phyloP scores from a whole-genome alignment of 2,113 vertebrate species.

The Psettodes erumei region DNA sequence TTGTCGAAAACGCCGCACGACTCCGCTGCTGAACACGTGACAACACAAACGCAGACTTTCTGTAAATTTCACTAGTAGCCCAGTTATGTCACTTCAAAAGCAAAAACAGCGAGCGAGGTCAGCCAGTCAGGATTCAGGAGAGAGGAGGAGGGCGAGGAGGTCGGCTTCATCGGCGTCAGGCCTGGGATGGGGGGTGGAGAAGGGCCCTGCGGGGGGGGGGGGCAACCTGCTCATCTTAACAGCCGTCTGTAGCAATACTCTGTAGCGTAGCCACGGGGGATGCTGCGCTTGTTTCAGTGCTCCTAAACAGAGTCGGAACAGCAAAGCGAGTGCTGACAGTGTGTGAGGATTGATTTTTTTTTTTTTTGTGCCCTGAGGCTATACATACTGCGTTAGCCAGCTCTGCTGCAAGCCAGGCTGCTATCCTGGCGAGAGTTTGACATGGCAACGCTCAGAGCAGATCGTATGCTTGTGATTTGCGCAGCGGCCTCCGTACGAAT shows the following conservation, averaged over 20 bases:
- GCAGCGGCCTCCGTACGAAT: conserved; percentile 20
- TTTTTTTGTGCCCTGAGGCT: conserved; percentile 43
- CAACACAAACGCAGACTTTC: not conserved
- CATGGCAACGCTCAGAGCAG: not conserved
- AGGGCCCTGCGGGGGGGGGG: no score
- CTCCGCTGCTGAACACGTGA: not conserved
- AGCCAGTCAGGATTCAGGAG: not conserved
- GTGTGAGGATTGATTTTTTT: no score
- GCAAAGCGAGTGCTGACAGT: not conserved
- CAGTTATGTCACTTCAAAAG: conserved; percentile 16
- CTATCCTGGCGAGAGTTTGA: conserved; percentile 5
- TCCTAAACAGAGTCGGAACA: conserved; percentile 19
- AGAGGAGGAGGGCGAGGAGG: conserved; percentile 3
- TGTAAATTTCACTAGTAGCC: not conserved
- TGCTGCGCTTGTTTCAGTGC: conserved; percentile 20
- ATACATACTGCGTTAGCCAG: conserved; percentile 28
- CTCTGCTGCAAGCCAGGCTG: conserved; percentile 25
- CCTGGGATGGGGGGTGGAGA: no score
- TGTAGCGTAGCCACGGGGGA: conserved; percentile 14
- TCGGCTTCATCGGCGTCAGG: conserved; percentile 27
- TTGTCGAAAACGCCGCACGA: not conserved
- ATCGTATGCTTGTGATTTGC: conserved; percentile 31
- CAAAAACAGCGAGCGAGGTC: not conserved
- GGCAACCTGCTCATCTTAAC: conserved; percentile 43
- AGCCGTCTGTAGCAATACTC: conserved; percentile 54